These are phyloP conservation scores for Callosobruchus maculatus DNA, from an alignment of 2,888 invertebrate species.

Conservation along the genomic window DNA sequence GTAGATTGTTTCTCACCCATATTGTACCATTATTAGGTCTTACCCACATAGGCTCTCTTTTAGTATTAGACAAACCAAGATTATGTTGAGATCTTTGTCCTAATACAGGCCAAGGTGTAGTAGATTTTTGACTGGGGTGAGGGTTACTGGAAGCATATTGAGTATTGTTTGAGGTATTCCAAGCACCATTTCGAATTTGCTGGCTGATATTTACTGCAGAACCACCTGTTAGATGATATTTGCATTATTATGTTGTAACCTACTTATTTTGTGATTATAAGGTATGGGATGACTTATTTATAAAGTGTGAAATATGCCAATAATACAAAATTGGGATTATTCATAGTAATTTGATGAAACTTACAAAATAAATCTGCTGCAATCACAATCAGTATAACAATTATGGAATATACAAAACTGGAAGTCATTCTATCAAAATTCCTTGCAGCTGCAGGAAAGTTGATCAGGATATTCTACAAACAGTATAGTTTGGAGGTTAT, in stretches of 20 bases:
- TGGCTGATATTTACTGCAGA: background rate
- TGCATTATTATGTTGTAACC: background rate
- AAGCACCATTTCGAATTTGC: background rate
- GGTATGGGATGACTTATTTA: background rate
- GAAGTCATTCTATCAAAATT: background rate
- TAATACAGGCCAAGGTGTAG: slow-evolving; percentile 36
- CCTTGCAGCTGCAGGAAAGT: no score
- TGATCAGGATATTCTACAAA: no score
- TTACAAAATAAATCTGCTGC: background rate
- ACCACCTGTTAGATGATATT: background rate
- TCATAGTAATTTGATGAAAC: no score
- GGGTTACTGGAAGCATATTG: background rate
- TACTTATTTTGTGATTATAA: no score
- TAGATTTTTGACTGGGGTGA: slow-evolving; percentile 9
- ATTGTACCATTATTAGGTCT: slow-evolving; percentile 17
- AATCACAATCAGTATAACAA: background rate
- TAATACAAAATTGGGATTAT: no score
- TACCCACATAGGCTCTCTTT: slow-evolving; percentile 14
- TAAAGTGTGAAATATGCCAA: no score
- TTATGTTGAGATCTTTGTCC: slow-evolving; percentile 19
- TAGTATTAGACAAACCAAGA: slow-evolving; percentile 8
- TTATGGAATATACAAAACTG: background rate
- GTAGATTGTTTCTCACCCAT: slow-evolving; percentile 18
- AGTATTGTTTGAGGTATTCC: background rate
- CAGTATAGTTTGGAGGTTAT: no score